Base-by-base conservation (phyloP, 2,113 vertebrate species). In the Poecilia latipinna region DNA sequence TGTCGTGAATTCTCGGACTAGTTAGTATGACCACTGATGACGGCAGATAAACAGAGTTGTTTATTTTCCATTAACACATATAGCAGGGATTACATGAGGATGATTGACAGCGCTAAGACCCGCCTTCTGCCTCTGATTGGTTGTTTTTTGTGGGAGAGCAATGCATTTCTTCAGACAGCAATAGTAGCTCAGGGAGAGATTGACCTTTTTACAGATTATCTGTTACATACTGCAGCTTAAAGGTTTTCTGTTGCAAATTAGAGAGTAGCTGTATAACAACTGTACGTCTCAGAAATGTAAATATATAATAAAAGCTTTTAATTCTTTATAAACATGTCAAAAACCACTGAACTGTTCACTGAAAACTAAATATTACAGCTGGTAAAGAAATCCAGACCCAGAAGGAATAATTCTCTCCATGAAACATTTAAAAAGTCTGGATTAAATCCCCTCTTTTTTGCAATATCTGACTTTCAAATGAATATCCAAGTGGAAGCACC, bases 351-450 rank as follows among this genome's bases (percentile, higher is more conserved):
- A n/a, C 57, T 42, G 39, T 80, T 60, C 63, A 24, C 32, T 67
- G 63, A 17, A 19, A 48, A 19, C 1, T 17, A 48, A 48, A 17
- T 17, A 19, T 48, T 17, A 48, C 17, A 73, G 61, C 61, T 12
- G 33, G 24, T 12, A 79, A 57, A 83, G 82, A 33, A n/a, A 71
- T 37, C 70, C 77, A 64, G 68, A 35, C 44, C 19, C 0, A 2
- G 63, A 73, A 29, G 70, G 19, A 64, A 28, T 57, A 33, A 80
- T 66, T 62, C 66, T 61, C 26, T 17, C 68, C 69, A 31, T 70
- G 80, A 76, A 85, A 82, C 78, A 80, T 80, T 82, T 84, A 29
- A 60, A 68, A 51, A 79, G 73, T 37, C 32, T 63, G 39, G 13
- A 48, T 12, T 32, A 70, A 71, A 64, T 54, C 78, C 12, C 61